Base-by-base conservation (phyloP, 2,113 vertebrate species). In the Aphelocoma coerulescens region DNA sequence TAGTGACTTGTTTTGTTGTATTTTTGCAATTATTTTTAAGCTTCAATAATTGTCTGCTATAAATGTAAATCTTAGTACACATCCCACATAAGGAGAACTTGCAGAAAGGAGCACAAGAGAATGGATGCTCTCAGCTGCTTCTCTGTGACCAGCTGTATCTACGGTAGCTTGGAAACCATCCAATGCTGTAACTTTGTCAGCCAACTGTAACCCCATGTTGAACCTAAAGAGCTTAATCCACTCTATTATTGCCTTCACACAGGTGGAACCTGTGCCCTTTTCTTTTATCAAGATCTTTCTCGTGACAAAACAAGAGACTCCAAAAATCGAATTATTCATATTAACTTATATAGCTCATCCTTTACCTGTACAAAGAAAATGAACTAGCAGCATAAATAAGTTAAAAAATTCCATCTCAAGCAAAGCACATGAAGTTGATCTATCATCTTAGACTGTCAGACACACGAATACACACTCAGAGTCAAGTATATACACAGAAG, bases 151-250 rank as follows among this genome's bases (percentile, higher is more conserved):
- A 97, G 96, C 96, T 98, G 94, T 93, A 96, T 59, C 97, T 97
- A 96, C 67, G 15, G 96, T 94, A 97, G 96, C 90, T 97, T 98
- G 98, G 98, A 97, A 71, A 32, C 14, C 59, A 86, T 98, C 98
- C 98, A 98, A 67, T 26, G 78, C 89, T 92, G 92, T 97, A 96
- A 96, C 69, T 93, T 84, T 92, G 91, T 93, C 95, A 96, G 95
- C 75, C 97, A 93, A 91, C 90, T 91, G 81, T 91, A 96, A 96
- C 96, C 95, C 80, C 80, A 83, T 7, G 86, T 80, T 94, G 96
- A 96, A 97, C 86, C 68, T 94, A 57, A 81, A 96, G 83, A 97
- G 94, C 89, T 96, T 96, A 98, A 98, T 97, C 95, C 94, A 63
- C 76, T 94, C 94, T 94, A 69, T 97, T 97, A 97, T 75, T 97